Conservation (phyloP, 2,888 invertebrate species). For the Auanema freiburgensis region DNA sequence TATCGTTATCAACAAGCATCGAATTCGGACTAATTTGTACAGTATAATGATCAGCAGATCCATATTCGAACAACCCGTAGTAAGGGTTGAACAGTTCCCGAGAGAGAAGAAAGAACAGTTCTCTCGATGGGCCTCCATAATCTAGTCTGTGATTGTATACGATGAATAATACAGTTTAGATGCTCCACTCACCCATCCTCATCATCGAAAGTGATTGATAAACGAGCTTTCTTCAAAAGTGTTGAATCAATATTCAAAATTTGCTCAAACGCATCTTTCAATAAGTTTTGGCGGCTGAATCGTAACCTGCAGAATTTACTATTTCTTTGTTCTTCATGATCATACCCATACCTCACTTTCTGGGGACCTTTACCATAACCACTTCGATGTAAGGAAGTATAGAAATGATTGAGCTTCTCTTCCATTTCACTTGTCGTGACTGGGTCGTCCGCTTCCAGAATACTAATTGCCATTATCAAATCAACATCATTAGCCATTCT, state of each 20-base stretch:
- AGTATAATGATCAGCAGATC: constrained; percentile 92
- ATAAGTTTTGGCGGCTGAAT: constrained; percentile 79
- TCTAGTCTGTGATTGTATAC: constrained; percentile 72
- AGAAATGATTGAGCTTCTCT: constrained; percentile 84
- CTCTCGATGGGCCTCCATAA: constrained; percentile 94
- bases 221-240: constrained; percentile 88
- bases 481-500: constrained; percentile 88
- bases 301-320: constrained; percentile 10
- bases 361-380: constrained; percentile 96
- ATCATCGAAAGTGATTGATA: constrained; percentile 82
- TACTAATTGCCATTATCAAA: constrained; percentile 79
- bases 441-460: constrained; percentile 26
- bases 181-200: constrained; percentile 79
- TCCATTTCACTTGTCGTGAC: constrained; percentile 16
- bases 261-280: constrained; percentile 93
- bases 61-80: constrained; percentile 96
- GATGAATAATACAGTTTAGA: background rate
- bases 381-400: constrained; percentile 89
- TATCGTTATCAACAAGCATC: constrained; percentile 95
- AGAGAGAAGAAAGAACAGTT: constrained; percentile 96
- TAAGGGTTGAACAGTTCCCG: constrained; percentile 96
- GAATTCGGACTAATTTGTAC: constrained; percentile 75
- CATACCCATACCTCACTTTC: constrained; percentile 81
- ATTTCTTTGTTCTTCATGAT: background rate
- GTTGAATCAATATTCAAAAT: constrained; percentile 95